These are phyloP conservation scores for Eupithecia inturbata DNA, from an alignment of 2,888 invertebrate genomes.

Conservation along the genomic window DNA sequence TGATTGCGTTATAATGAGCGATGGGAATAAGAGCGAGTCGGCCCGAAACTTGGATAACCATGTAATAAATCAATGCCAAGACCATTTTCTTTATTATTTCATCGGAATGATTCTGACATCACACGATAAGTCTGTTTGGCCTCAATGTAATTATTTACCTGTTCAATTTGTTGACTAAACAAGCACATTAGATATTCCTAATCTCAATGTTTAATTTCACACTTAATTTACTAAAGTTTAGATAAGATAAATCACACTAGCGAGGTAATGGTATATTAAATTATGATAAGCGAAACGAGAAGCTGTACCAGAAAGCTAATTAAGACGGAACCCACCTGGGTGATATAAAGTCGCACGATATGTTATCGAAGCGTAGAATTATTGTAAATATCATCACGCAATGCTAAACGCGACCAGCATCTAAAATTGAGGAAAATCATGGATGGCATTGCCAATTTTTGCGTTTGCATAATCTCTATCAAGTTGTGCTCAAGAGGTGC, in stretches of 20 bases:
- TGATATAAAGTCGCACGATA: neutral
- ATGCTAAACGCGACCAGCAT: neutral
- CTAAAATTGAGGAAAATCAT: neutral
- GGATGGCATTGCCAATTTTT: neutral
- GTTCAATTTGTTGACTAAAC: neutral
- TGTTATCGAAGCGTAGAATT: neutral
- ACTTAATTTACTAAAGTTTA: neutral
- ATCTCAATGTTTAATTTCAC: neutral
- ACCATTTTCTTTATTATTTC: slow-evolving; percentile 27
- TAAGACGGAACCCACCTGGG: slow-evolving; percentile 1
- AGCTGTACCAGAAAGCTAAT: slow-evolving; percentile 3
- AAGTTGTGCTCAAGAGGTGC: neutral
- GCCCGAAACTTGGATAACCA: slow-evolving; percentile 6
- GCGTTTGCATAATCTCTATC: neutral
- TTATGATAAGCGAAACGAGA: neutral
- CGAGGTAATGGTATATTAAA: slow-evolving; percentile 8
- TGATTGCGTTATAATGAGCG: slow-evolving; percentile 16
- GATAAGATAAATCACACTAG: neutral
- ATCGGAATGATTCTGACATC: slow-evolving; percentile 8
- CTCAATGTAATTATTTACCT: neutral
- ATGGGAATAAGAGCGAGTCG: slow-evolving; percentile 15
- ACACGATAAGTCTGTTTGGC: slow-evolving; percentile 1
- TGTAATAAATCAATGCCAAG: slow-evolving; percentile 40
- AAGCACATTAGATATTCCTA: neutral
- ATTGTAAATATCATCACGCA: neutral